phyloP scores from a whole-genome alignment of 1,140 invertebrate species.

The Nebria ingens region DNA sequence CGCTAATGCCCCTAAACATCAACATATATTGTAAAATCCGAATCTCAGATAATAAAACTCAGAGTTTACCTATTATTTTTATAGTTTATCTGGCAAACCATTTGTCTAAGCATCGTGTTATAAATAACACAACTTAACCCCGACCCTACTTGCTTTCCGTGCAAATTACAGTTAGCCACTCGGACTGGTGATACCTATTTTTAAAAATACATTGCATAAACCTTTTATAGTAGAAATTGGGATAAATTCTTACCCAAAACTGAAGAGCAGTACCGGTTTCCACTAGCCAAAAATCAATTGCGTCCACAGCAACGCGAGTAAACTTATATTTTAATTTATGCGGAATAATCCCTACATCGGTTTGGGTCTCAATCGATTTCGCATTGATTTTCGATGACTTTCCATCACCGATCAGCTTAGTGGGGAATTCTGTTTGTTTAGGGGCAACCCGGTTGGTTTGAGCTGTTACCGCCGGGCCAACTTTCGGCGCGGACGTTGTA shows the following conservation, averaged over 20 bases:
- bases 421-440: background rate
- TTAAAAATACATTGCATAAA: background rate
- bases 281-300: slow-evolving; percentile 81
- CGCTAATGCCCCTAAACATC: slow-evolving; percentile 24
- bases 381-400: background rate
- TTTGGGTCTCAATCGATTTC: background rate
- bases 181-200: slow-evolving; percentile 69
- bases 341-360: background rate
- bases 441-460: background rate
- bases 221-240: background rate
- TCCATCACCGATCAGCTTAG: background rate
- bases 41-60: slow-evolving; percentile 14
- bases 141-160: slow-evolving; percentile 78
- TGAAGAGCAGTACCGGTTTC: slow-evolving; percentile 81
- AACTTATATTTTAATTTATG: slow-evolving; percentile 83
- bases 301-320: slow-evolving; percentile 82
- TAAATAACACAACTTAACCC: slow-evolving; percentile 84
- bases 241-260: slow-evolving; percentile 52
- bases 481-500: background rate
- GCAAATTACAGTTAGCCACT: slow-evolving; percentile 85
- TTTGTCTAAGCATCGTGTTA: slow-evolving; percentile 61
- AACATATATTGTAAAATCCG: slow-evolving; percentile 19
- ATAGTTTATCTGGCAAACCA: slow-evolving; percentile 42
- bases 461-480: background rate
- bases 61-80: slow-evolving; percentile 20